These are phyloP conservation scores for Nomada lathburiana DNA, from an alignment of 2,888 invertebrate species.

Conservation along the genomic window DNA sequence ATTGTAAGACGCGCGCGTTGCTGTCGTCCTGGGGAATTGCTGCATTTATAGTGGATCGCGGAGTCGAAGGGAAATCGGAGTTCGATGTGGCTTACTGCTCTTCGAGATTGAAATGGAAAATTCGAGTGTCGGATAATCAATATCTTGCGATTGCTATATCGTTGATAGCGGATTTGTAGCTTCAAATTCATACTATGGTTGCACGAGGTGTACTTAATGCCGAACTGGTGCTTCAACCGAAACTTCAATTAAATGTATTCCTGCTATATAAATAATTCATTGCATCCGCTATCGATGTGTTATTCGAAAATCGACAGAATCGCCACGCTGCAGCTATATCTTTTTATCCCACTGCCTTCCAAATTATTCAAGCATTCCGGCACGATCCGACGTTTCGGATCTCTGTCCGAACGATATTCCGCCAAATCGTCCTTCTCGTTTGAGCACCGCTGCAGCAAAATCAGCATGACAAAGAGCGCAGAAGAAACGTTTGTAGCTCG, in stretches of 20 bases:
- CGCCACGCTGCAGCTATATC: too few species aligned
- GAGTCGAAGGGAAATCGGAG: slow-evolving; percentile 14
- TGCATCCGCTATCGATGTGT: too few species aligned
- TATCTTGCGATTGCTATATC: too few species aligned
- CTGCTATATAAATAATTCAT: too few species aligned
- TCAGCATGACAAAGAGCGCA: slow-evolving; percentile 80
- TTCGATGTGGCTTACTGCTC: neutral
- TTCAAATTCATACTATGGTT: too few species aligned
- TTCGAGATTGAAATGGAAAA: neutral
- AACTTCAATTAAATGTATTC: too few species aligned
- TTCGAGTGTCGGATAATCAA: neutral
- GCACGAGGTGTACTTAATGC: too few species aligned
- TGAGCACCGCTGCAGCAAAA: slow-evolving; percentile 78
- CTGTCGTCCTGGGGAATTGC: neutral
- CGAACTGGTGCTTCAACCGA: too few species aligned
- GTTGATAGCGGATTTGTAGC: too few species aligned
- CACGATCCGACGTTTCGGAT: neutral
- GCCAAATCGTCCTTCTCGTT: slow-evolving; percentile 3
- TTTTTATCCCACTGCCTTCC: too few species aligned
- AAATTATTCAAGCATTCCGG: too few species aligned
- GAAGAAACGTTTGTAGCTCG: slow-evolving; percentile 45
- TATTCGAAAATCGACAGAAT: too few species aligned
- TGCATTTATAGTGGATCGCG: slow-evolving; percentile 19
- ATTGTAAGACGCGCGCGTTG: slow-evolving; percentile 25
- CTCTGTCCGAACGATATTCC: slow-evolving; percentile 10